phyloP scores from a whole-genome alignment of 1,140 invertebrate species.

The Holotrichia oblita region DNA sequence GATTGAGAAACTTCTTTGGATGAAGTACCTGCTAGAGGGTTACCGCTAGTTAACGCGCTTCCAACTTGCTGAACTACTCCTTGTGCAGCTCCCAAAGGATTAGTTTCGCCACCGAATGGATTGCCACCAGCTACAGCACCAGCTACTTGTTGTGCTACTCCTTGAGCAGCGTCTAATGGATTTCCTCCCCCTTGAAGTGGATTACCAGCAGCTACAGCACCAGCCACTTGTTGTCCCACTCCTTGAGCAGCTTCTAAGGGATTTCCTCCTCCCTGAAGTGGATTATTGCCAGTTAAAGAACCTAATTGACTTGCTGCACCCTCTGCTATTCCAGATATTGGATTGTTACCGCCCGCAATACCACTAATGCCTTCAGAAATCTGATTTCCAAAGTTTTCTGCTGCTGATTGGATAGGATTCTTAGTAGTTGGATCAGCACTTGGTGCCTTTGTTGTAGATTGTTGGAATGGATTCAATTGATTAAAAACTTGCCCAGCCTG shows the following conservation, averaged over 20 bases:
- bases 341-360: background rate
- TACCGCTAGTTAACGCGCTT: background rate
- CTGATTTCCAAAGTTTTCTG: constrained; percentile 27
- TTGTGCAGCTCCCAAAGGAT: constrained; percentile 8
- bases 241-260: constrained; percentile 31
- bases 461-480: constrained; percentile 43
- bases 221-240: constrained; percentile 4
- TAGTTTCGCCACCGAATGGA: constrained; percentile 9
- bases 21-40: background rate
- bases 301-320: background rate
- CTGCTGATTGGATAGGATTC: constrained; percentile 36
- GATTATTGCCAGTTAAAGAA: constrained; percentile 27
- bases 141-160: constrained; percentile 18
- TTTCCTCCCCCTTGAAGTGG: constrained; percentile 23
- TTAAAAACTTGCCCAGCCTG: constrained; percentile 41
- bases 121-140: background rate
- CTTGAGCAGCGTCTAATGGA: constrained; percentile 12
- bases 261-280: constrained; percentile 7
- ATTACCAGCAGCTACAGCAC: background rate
- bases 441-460: constrained; percentile 36
- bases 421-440: constrained; percentile 28
- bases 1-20: background rate
- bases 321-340: constrained; percentile 4
- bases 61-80: constrained; percentile 31
- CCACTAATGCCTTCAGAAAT: constrained; percentile 13